Percentiles rank a stretch among this genome's conserved stretches.
Evolutionary conservation across 2,797 vertebrate genomes (phyloP).

Genomic region (Geotria australis): DNA sequence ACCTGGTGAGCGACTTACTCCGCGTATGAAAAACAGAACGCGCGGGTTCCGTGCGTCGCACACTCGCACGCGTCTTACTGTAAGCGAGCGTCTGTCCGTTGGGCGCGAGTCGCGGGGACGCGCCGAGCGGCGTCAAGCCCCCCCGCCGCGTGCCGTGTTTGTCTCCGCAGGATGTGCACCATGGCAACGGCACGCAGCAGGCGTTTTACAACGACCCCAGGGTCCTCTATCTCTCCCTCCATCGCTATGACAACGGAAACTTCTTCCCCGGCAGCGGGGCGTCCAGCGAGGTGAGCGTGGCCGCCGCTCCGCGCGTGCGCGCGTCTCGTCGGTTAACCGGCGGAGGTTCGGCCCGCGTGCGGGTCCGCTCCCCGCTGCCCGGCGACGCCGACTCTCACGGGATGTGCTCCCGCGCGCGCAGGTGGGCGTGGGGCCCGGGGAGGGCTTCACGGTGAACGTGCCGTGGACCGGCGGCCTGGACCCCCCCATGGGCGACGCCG

Average conservation of each 20-base stretch:
- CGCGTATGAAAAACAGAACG: too few species aligned
- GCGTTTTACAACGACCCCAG: constrained; percentile 71
- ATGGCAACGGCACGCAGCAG: constrained; percentile 85
- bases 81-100: too few species aligned
- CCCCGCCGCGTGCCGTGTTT: too few species aligned
- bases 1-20: constrained; percentile 67
- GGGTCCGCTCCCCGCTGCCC: not conserved
- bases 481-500: constrained; percentile 61
- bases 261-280: constrained; percentile 92
- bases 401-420: constrained; percentile 6
- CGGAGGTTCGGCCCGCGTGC: not conserved
- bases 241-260: constrained; percentile 87
- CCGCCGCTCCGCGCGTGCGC: not conserved
- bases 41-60: too few species aligned
- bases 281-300: constrained; percentile 37
- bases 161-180: constrained; percentile 49
- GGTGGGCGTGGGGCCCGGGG: constrained; percentile 51
- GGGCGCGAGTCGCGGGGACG: too few species aligned
- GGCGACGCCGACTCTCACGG: not conserved
- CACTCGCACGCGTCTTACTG: too few species aligned
- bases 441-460: constrained; percentile 81
- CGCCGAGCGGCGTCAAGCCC: too few species aligned
- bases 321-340: not conserved
- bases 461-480: constrained; percentile 77
- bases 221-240: constrained; percentile 64